Evolutionary conservation across 1,140 invertebrate genomes (phyloP).

Genomic region (Drosophila repleta): DNA sequence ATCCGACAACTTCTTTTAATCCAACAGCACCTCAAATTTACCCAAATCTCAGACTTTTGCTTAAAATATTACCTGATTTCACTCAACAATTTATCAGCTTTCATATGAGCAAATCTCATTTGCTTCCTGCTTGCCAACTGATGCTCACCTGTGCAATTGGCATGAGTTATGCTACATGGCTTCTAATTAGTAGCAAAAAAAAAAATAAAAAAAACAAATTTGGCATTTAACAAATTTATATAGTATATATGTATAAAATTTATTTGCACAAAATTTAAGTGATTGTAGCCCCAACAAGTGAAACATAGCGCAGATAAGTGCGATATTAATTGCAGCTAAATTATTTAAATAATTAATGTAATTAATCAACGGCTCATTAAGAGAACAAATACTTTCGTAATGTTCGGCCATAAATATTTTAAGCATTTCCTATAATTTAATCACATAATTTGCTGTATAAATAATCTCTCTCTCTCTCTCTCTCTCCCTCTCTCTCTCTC

Average conservation of each 20-base stretch:
- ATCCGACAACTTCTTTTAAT: too few relatives aligned
- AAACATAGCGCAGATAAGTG: background rate
- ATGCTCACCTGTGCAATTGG: too few relatives aligned
- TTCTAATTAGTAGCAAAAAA: background rate
- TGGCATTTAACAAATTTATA: too few relatives aligned
- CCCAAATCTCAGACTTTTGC: too few relatives aligned
- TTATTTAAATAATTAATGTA: background rate
- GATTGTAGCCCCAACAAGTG: background rate
- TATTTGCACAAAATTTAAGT: background rate
- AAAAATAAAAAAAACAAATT: background rate
- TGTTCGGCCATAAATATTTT: background rate
- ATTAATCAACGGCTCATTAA: background rate
- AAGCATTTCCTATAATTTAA: constrained; percentile 19
- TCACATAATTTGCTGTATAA: constrained; percentile 25
- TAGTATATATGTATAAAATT: too few relatives aligned
- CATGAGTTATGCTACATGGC: background rate
- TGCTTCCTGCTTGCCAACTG: too few relatives aligned
- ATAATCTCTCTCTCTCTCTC: background rate
- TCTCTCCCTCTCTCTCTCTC: too few relatives aligned
- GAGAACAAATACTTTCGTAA: background rate
- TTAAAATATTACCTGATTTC: too few relatives aligned
- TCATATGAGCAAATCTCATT: too few relatives aligned
- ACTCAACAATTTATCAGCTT: too few relatives aligned
- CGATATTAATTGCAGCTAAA: background rate
- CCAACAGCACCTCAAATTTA: too few relatives aligned